Conservation (phyloP, 2,113 vertebrate genomes). For the Perca schrenkii region DNA sequence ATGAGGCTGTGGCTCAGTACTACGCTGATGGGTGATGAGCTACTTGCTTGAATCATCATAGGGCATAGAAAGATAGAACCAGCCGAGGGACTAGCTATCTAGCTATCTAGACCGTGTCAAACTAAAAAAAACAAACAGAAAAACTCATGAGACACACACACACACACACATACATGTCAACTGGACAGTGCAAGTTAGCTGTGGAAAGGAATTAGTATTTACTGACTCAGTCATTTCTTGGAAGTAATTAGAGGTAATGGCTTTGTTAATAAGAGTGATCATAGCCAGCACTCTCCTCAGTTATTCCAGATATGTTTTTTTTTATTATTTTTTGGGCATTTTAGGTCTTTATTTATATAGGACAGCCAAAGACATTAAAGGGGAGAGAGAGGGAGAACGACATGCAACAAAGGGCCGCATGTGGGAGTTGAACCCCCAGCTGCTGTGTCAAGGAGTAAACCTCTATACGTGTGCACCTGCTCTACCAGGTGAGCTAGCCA, state of each 20-base stretch:
- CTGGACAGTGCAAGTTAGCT: slow-evolving; percentile 21
- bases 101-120: neutral
- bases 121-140: neutral
- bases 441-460: too few species aligned
- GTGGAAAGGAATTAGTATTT: slow-evolving; percentile 23
- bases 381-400: too few species aligned
- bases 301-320: slow-evolving; percentile 73
- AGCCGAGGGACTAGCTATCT: too few species aligned
- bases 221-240: slow-evolving; percentile 49
- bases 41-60: neutral
- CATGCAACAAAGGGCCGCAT: too few species aligned
- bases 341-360: too few species aligned
- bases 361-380: too few species aligned
- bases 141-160: neutral
- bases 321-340: too few species aligned
- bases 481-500: too few species aligned
- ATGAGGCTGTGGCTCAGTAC: neutral
- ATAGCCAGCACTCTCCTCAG: slow-evolving; percentile 56
- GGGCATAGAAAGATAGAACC: neutral
- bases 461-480: too few species aligned
- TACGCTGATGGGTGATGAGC: neutral
- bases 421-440: too few species aligned
- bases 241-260: slow-evolving; percentile 77
- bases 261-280: slow-evolving; percentile 78
- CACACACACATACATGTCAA: neutral